Evolutionary conservation across 2,888 invertebrate species (phyloP), one percentile per base, ranked within the genome.

Genomic region (Campoletis raptor): DNA sequence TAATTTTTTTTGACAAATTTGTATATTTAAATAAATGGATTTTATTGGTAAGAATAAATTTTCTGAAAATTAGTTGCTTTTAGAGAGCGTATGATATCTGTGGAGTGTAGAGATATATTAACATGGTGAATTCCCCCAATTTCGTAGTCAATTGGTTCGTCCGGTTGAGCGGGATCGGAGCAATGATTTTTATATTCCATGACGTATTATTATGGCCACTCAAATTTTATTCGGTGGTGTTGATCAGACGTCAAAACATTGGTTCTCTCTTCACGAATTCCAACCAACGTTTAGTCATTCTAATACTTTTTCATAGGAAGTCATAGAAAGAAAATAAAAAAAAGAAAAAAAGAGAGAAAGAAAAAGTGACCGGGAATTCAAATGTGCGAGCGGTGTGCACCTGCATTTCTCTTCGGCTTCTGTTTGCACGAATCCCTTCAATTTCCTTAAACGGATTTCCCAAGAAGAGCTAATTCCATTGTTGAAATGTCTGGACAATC

Each of bases 361-460:
- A 40, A 40, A 67, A 78, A 78, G 15, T 66, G 48, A 67, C 15
- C 36, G 24, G 40, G 40, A 78, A 67, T 66, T 21, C 81, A 72
- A 74, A 64, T 40, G 70, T 18, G 52, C 37, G 40, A 21, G 9
- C n/a, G n/a, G n/a, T n/a, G 85, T 87, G 86, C 87, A 48, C 81
- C 42, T 40, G 30, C 64, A 61, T 37, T 37, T 64, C 57, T 42
- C 5, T 45, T 52, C 64, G 21, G 64, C 45, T 77, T 72, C 70
- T 83, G 79, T 81, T 52, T 81, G 70, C 52, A 74, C 81, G 73
- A 80, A 87, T 89, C 87, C 90, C 87, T 67, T 72, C 72, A 18
- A 64, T 66, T 81, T 67, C 61, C 67, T 73, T 92, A 92, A 94
- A 93, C 91, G 91, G 93, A 93, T 94, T 94, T 94, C 88, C 90